A percentile compares a stretch with the other conserved stretches of the same genome.
Evolutionary conservation across 2,113 vertebrate species (phyloP).

Genomic region (Rutilus rutilus): DNA sequence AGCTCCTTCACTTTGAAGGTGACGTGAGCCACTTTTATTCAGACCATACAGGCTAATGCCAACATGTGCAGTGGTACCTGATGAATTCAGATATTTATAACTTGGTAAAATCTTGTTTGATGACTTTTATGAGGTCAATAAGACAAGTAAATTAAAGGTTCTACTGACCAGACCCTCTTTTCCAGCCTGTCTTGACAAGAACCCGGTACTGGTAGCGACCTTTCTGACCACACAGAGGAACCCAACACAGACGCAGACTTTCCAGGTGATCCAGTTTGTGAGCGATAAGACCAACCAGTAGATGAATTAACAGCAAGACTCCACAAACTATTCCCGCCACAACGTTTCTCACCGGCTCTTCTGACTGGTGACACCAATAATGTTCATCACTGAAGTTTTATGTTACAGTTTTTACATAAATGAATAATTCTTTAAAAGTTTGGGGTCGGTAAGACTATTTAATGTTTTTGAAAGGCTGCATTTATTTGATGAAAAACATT

Average conservation of each 20-base stretch:
- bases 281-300: constrained; percentile 75
- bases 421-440: no score
- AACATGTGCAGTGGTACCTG: constrained; percentile 81
- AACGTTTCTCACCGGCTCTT: constrained; percentile 63
- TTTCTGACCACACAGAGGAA: constrained; percentile 76
- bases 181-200: constrained; percentile 81
- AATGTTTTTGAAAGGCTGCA: no score
- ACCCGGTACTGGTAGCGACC: constrained; percentile 79
- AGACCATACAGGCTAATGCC: constrained; percentile 78
- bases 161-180: constrained; percentile 73
- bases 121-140: neutral
- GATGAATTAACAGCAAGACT: constrained; percentile 72
- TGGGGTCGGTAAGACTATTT: no score
- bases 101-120: neutral
- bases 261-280: constrained; percentile 82
- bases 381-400: neutral
- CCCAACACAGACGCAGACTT: constrained; percentile 67
- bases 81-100: neutral
- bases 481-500: no score
- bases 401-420: no score
- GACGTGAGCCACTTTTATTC: constrained; percentile 79
- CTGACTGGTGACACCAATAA: constrained; percentile 62
- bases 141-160: neutral
- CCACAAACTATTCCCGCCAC: constrained; percentile 74
- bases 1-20: constrained; percentile 76